phyloP scores from a whole-genome alignment of 2,797 vertebrate species.

The Tapera naevia region DNA sequence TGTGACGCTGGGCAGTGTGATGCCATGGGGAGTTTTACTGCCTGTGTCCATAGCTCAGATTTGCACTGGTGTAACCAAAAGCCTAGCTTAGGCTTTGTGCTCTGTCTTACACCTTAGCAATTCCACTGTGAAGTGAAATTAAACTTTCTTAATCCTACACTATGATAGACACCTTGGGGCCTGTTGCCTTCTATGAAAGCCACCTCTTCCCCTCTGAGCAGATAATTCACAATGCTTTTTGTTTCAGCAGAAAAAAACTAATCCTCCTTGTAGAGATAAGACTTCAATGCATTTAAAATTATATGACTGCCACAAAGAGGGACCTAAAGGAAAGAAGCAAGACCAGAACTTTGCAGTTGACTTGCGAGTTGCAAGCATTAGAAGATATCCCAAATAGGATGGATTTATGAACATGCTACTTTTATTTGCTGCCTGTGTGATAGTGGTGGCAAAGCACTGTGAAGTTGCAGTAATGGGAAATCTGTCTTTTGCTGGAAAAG shows the following conservation, averaged over 20 bases:
- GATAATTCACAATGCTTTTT: not conserved
- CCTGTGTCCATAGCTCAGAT: not conserved
- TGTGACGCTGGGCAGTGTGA: not conserved
- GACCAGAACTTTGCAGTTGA: not conserved
- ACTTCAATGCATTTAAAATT: not conserved
- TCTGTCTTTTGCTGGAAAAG: not conserved
- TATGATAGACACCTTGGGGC: not conserved
- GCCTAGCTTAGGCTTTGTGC: not conserved
- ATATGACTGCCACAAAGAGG: not conserved
- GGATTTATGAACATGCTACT: not conserved
- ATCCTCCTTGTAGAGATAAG: not conserved
- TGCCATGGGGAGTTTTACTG: not conserved
- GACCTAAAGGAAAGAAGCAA: not conserved
- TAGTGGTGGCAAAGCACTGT: not conserved
- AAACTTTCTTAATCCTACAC: not conserved
- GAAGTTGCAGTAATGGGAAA: not conserved
- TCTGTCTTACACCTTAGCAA: not conserved
- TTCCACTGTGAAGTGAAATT: not conserved
- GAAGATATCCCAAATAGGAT: not conserved
- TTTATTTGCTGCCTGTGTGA: not conserved
- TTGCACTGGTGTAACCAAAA: not conserved
- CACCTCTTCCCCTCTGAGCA: not conserved
- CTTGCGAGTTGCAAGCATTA: not conserved
- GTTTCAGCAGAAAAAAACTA: constrained; percentile 5
- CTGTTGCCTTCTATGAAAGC: not conserved